Conservation (phyloP, 2,113 vertebrate species). For the Leptodactylus fuscus region DNA sequence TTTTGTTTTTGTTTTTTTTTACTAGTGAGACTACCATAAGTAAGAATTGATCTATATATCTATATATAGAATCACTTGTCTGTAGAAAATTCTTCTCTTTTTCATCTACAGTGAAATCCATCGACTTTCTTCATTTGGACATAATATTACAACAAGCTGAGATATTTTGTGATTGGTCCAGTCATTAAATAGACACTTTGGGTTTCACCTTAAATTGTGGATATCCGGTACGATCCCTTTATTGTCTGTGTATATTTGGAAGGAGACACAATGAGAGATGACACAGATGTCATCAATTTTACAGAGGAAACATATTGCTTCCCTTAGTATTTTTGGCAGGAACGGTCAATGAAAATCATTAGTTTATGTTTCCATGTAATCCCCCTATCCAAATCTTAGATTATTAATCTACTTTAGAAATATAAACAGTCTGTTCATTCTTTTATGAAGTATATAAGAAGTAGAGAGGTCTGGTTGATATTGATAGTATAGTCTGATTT, state of each 20-base stretch:
- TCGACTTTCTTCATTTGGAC: neutral
- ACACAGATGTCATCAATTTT: conserved; percentile 43
- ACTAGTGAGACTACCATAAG: too few species aligned
- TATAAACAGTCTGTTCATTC: neutral
- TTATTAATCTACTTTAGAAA: neutral
- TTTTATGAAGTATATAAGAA: neutral
- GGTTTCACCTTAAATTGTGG: neutral
- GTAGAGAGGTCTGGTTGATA: neutral
- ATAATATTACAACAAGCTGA: neutral
- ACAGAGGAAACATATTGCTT: conserved; percentile 53
- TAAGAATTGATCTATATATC: too few species aligned
- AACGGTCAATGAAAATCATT: neutral
- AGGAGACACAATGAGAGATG: neutral
- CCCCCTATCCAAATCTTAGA: neutral
- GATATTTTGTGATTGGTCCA: neutral
- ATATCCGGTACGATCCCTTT: conserved; percentile 10
- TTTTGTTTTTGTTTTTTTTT: too few species aligned
- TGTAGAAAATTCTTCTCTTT: too few species aligned
- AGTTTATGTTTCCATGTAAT: neutral
- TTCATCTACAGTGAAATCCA: neutral
- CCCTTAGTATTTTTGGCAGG: conserved; percentile 38
- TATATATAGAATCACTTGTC: too few species aligned
- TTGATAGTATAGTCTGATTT: neutral
- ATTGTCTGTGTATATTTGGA: neutral
- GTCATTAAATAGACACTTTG: neutral